These are phyloP conservation scores for Prochilodus magdalenae DNA, from an alignment of 2,113 vertebrate genomes.

Conservation along the genomic window DNA sequence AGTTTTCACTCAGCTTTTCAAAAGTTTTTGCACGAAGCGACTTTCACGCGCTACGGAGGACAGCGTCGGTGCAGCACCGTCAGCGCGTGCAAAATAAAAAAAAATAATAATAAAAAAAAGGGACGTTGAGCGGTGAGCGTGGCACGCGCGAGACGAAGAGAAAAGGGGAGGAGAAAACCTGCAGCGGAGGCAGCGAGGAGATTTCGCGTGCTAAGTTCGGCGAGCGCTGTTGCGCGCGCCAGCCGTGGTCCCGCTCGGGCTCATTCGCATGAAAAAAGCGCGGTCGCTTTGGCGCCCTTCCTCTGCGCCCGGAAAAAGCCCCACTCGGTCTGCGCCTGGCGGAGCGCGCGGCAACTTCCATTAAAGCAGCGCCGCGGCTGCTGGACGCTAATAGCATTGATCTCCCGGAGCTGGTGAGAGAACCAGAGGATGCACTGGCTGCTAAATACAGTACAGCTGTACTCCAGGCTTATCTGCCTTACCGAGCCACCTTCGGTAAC, in stretches of 20 bases:
- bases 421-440: too few species aligned
- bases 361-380: neutral
- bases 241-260: neutral
- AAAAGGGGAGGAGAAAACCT: constrained; percentile 46
- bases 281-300: neutral
- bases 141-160: neutral
- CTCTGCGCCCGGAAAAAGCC: neutral
- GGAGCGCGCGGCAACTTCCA: constrained; percentile 15
- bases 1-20: too few species aligned
- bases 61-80: too few species aligned
- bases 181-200: constrained; percentile 56
- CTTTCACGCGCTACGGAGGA: too few species aligned
- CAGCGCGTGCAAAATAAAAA: too few species aligned
- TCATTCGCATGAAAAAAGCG: neutral
- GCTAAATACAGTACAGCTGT: too few species aligned
- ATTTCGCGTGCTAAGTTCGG: too few species aligned
- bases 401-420: neutral
- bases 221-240: neutral
- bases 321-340: neutral
- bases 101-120: too few species aligned
- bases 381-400: neutral
- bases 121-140: too few species aligned
- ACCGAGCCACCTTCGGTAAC: too few species aligned
- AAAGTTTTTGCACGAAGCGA: too few species aligned
- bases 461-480: too few species aligned